phyloP scores from a whole-genome alignment of 2,797 vertebrate genomes.

The Philypnodon macrostomus region DNA sequence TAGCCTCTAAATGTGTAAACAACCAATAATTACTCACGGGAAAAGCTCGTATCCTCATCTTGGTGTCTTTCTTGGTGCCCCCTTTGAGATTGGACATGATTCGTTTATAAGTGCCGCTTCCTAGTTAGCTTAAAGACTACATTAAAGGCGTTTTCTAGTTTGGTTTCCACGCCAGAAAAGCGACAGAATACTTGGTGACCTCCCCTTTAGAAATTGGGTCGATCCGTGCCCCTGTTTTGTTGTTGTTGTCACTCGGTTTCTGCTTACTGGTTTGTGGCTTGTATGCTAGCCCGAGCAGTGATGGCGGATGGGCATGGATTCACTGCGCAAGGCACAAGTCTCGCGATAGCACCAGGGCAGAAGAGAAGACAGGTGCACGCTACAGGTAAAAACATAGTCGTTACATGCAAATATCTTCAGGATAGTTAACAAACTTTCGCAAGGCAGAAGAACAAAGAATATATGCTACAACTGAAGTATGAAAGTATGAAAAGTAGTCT shows the following conservation, averaged over 20 bases:
- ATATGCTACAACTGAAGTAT: not conserved
- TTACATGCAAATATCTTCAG: not conserved
- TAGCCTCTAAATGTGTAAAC: constrained; percentile 22
- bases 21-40: constrained; percentile 81
- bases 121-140: constrained; percentile 72
- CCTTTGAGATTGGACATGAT: constrained; percentile 95
- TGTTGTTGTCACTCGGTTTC: constrained; percentile 72
- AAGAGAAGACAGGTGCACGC: constrained; percentile 51
- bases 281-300: constrained; percentile 68
- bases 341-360: constrained; percentile 58
- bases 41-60: constrained; percentile 98
- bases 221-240: constrained; percentile 43
- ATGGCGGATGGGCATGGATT: constrained; percentile 85
- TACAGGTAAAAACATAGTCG: constrained; percentile 44
- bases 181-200: constrained; percentile 55
- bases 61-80: constrained; percentile 94
- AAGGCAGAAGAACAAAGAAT: not conserved
- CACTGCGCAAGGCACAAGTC: constrained; percentile 82
- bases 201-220: constrained; percentile 54
- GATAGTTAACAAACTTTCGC: not conserved
- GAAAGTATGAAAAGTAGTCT: too few relatives aligned
- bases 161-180: constrained; percentile 52
- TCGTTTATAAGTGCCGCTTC: constrained; percentile 66
- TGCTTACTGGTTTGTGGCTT: constrained; percentile 64
- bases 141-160: constrained; percentile 59